Percentiles rank a stretch among this genome's conserved stretches.
phyloP scores from a whole-genome alignment of 2,888 invertebrate genomes.

The Brachyptera risi region DNA sequence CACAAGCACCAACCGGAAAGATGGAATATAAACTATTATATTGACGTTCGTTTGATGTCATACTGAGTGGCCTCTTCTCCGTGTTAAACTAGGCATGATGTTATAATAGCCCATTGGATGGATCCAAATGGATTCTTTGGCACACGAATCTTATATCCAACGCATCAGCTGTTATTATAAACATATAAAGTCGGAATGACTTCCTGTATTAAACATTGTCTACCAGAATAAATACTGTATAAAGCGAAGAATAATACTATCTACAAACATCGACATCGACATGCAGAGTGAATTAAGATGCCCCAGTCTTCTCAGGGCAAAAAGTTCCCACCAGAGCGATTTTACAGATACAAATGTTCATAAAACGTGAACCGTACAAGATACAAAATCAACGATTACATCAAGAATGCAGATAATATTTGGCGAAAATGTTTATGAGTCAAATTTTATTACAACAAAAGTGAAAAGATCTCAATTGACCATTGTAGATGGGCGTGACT shows the following conservation, averaged over 20 bases:
- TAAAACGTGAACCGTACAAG: no score
- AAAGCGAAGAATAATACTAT: not conserved
- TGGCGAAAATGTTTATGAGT: no score
- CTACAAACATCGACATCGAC: not conserved
- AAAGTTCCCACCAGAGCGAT: no score
- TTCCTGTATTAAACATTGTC: not conserved
- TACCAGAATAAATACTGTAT: not conserved
- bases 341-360: no score
- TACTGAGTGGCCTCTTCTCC: slow-evolving; percentile 27
- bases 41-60: slow-evolving; percentile 31
- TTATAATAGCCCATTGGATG: no score
- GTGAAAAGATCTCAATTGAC: no score
- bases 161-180: not conserved
- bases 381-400: no score
- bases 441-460: no score
- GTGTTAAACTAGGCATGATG: not conserved
- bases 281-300: no score
- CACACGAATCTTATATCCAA: not conserved
- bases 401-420: no score
- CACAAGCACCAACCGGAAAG: slow-evolving; percentile 10
- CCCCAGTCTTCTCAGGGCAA: no score
- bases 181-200: not conserved
- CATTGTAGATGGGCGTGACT: no score
- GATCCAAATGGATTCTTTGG: not conserved
- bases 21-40: slow-evolving; percentile 25